These are phyloP conservation scores for Phalacrocorax aristotelis DNA, from an alignment of 2,113 vertebrate species.

Conservation along the genomic window DNA sequence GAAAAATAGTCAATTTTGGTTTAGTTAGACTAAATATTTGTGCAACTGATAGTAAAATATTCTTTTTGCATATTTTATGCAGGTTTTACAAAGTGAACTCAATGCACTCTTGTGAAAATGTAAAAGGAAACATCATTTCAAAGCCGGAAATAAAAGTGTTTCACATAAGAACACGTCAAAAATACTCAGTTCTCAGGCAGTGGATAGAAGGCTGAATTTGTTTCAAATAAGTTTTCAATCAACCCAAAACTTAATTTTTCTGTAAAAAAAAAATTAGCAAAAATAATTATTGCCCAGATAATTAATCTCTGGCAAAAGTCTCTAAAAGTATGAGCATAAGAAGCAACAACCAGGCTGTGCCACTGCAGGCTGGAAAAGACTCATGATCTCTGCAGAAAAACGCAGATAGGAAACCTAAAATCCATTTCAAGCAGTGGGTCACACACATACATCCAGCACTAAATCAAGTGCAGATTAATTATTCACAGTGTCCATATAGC, in stretches of 20 bases:
- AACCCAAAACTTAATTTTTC: background rate
- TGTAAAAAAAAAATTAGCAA: background rate
- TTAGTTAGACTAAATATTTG: background rate
- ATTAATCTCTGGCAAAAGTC: background rate
- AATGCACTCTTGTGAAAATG: no score
- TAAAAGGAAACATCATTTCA: background rate
- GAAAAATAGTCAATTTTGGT: background rate
- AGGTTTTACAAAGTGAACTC: background rate
- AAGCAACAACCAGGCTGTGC: background rate
- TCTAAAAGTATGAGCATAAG: background rate
- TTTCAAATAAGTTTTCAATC: background rate
- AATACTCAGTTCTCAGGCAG: background rate
- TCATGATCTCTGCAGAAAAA: background rate
- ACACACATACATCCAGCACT: background rate
- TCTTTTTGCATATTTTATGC: background rate
- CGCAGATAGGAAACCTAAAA: background rate
- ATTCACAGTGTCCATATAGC: background rate
- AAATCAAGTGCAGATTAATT: background rate
- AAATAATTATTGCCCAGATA: background rate
- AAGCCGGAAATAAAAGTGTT: background rate
- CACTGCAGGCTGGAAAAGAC: background rate
- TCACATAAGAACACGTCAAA: background rate
- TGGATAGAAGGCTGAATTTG: background rate
- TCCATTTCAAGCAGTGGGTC: background rate
- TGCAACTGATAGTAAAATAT: background rate